Evolutionary conservation across 2,888 invertebrate genomes (phyloP), one percentile per base, ranked within the genome.

Genomic region (Agonopterix subpropinquella): DNA sequence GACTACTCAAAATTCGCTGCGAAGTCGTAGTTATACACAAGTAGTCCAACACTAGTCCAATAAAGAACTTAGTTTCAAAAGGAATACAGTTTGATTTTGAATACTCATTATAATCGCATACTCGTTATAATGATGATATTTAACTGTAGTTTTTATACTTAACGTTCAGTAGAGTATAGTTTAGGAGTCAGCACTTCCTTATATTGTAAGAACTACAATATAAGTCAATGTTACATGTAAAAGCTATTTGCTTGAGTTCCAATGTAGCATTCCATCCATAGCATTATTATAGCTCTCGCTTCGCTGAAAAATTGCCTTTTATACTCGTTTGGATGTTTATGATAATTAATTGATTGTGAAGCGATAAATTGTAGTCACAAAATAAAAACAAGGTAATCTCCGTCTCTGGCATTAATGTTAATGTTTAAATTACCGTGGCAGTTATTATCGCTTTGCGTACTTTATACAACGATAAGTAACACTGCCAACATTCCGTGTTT

Each of bases 261-360:
- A 62, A 60, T 59, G 59, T 28, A 61, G 70, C 72, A 77, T 77
- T 78, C 77, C 77, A 77, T 76, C 78, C 73, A 73, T 64, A 65
- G 61, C 50, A 51, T 55, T 51, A 51, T 50, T 36, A 8, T 11
- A 43, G 4, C 47, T 2, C 36, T 41, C 39, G 48, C 62, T 51
- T 55, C 53, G 41, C 48, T 48, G 53, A 56, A 53, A 45, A 50
- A 56, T 10, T 37, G 18, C 18, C 37, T 37, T 37, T 10, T 39
- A 39, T n/a, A 39, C 2, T 39, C 3, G 4, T 39, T 39, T 39
- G 4, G 39, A n/a, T n/a, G 10, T 39, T 39, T 39, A 10, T 39
- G 39, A 39, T n/a, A 9, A 39, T n/a, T 39, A 39, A 39, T 28
- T 28, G 28, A 28, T 28, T 28, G 28, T 5, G 28, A 28, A 28